Base-by-base conservation (phyloP, 2,888 invertebrate species). In the Scaptomyza parva region DNA sequence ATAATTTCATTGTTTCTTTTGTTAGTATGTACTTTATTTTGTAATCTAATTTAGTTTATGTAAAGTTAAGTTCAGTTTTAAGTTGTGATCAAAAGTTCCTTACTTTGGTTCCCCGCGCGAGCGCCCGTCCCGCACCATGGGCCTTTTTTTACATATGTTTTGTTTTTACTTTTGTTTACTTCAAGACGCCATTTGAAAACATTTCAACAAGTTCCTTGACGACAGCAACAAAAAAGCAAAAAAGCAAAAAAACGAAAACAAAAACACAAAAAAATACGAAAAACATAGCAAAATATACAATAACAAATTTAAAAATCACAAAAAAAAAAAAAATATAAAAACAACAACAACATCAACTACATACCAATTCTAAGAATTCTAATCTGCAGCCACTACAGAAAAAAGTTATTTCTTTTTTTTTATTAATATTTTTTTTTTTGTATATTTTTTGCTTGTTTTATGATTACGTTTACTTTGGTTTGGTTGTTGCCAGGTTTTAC, bases 51-150 rank as follows among this genome's bases (percentile, higher is more conserved):
- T 74, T 77, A 81, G 72, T 47, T 52, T 67, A 80, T 28, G 28
- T 28, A 28, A 9, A 28, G n/a, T 75, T 43, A 76, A 83, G 77
- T 60, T 70, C n/a, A n/a, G n/a, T n/a, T 76, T 68, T 87, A 87
- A 86, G 89, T 88, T 89, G 88, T 82, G 74, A 81, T 85, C 85
- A 70, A 89, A 88, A 90, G 91, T 90, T 90, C 91, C 90, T 90
- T 87, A 81, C 78, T 87, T 90, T 83, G 89, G 90, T 90, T 90
- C 86, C 89, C 90, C 81, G 63, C 59, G 68, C 64, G 59, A 51
- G 63, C 57, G 57, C 59, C 53, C 59, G 57, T 62, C 54, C 44
- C 65, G 70, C 80, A 80, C 67, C 60, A 76, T 85, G 79, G 82
- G 70, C 71, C 71, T 78, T 50, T 72, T 63, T 60, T 69, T 79